A percentile compares a stretch with the other conserved stretches of the same genome.
Conservation (phyloP, 2,888 invertebrate genomes). For the Yponomeuta malinellus region DNA sequence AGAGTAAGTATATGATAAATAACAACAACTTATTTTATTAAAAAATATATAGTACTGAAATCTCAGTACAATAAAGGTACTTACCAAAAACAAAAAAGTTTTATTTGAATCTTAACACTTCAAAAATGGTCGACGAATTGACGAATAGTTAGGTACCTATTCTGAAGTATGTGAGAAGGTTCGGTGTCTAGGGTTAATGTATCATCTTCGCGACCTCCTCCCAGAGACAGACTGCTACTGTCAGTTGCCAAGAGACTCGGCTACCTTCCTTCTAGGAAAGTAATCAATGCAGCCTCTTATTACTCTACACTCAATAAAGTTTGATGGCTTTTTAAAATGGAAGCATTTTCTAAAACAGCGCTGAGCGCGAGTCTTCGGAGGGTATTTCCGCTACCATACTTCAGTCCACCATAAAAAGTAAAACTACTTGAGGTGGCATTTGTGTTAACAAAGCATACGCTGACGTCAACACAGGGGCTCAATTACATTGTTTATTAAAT, state of each 20-base stretch:
- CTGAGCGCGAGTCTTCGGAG: background rate
- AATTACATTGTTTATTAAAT: conserved; percentile 23
- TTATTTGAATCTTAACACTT: no score
- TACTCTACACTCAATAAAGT: background rate
- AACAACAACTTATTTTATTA: no score
- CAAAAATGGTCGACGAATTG: no score
- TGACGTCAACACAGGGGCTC: conserved; percentile 9
- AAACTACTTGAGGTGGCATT: conserved; percentile 7
- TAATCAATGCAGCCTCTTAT: background rate
- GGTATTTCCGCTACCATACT: background rate
- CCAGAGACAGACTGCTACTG: background rate
- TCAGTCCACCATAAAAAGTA: background rate
- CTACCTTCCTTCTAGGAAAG: background rate
- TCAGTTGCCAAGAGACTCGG: background rate
- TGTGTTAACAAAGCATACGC: background rate
- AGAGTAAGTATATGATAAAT: no score
- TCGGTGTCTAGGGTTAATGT: no score
- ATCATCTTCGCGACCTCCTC: background rate
- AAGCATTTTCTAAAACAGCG: background rate
- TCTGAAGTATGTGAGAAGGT: no score
- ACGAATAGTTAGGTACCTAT: no score
- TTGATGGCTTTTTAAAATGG: background rate
- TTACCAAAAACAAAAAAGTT: no score
- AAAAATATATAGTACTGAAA: no score
- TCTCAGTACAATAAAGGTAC: no score